phyloP scores from a whole-genome alignment of 2,113 vertebrate species.

The Oreotrochilus melanogaster region DNA sequence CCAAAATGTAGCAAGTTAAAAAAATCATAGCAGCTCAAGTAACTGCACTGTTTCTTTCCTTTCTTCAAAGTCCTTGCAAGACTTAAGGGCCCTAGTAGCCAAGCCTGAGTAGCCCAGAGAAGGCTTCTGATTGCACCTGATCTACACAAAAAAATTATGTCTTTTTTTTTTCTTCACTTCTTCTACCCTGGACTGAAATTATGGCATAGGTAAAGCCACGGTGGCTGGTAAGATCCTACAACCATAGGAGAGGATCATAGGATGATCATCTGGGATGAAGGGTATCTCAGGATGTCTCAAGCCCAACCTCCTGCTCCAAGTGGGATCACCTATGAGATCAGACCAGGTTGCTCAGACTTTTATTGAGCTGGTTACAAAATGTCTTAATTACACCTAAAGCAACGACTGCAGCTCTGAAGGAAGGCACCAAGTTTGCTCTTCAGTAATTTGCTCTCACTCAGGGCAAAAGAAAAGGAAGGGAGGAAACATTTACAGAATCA shows the following conservation, averaged over 20 bases:
- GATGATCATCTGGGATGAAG: not conserved
- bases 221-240: not conserved
- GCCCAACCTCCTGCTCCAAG: not conserved
- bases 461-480: not conserved
- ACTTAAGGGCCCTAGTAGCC: not conserved
- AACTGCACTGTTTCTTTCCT: not conserved
- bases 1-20: not conserved
- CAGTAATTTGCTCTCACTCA: not conserved
- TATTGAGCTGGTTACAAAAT: not conserved
- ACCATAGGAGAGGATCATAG: not conserved
- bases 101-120: not conserved
- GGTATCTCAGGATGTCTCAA: not conserved
- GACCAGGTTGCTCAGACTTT: not conserved
- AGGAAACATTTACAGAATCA: not conserved
- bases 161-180: not conserved
- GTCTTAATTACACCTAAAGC: accelerated
- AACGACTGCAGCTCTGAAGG: not conserved
- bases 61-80: not conserved
- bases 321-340: not conserved
- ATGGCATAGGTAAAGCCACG: not conserved
- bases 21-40: not conserved
- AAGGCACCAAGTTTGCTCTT: not conserved
- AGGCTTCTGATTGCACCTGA: not conserved
- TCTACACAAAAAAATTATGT: accelerated
- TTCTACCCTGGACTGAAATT: not conserved